Evolutionary conservation across 2,888 invertebrate genomes (phyloP), one percentile per base, ranked within the genome.

Genomic region (Nephrocerus scutellatus): DNA sequence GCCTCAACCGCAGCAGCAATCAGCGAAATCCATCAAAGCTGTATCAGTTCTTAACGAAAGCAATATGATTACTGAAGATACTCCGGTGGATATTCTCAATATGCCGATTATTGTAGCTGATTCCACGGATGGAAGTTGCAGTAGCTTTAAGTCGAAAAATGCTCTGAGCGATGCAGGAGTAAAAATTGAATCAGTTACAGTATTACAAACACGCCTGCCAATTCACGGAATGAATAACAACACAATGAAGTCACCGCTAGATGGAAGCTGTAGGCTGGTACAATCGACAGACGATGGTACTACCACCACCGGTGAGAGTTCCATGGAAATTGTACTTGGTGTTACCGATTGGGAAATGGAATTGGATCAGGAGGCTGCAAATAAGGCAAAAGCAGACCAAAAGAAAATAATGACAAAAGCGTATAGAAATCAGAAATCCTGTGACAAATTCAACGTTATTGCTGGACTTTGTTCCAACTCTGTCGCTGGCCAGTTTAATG

Each of bases 341-440:
- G 59, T 60, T 12, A 66, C 66, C 14, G 77, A 77, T 50, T 78
- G 77, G 77, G 77, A 77, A 57, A 74, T 76, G 68, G 77, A 77
- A 53, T 57, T 77, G 28, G 77, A 76, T 45, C 72, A 75, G 44
- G 74, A 66, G 29, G 59, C 61, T 6, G 50, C 62, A 39, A 41
- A 47, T 34, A 13, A 28, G 19, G 15, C 36, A 42, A 22, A 44
- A 33, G n/a, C 23, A 25, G 23, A 32, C 21, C 12, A 42, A 14
- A 21, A 14, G n/a, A n/a, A n/a, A 15, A 19, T 23, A 24, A 28
- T 28, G 39, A 34, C 4, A 14, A 19, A 13, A 28, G 30, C 32
- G 30, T 24, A 13, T 6, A 28, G 16, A 21, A 25, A 37, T 24
- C 32, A 23, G 14, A 23, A 21, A 24, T 38, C n/a, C 30, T 28